phyloP scores from a whole-genome alignment of 2,888 invertebrate species.

The Oeneis ivallda region DNA sequence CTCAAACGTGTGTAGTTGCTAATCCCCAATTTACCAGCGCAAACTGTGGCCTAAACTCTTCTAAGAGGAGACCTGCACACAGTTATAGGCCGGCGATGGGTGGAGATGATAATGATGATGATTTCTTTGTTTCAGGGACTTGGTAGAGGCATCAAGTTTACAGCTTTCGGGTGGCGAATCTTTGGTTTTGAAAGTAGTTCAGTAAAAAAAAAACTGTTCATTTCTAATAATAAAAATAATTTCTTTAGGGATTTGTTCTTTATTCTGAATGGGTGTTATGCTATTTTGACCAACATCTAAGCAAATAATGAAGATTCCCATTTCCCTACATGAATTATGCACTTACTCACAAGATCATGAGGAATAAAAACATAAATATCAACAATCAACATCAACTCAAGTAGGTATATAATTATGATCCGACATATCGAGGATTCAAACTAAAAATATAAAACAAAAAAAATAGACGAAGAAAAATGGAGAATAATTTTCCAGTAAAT shows the following conservation, averaged over 20 bases:
- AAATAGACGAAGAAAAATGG: no score
- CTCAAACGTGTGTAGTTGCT: no score
- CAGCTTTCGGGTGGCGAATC: slow-evolving; percentile 65
- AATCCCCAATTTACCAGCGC: no score
- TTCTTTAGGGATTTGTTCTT: not conserved
- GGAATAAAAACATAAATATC: not conserved
- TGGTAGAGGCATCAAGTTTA: slow-evolving; percentile 54
- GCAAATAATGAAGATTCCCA: not conserved
- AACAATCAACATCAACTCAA: not conserved
- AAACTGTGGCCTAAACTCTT: no score
- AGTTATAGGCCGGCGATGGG: not conserved
- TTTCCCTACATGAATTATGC: slow-evolving; percentile 12
- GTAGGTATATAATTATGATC: not conserved
- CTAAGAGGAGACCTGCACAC: no score
- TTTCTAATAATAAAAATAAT: not conserved
- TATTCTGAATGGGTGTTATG: not conserved
- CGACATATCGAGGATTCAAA: no score
- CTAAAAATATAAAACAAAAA: no score
- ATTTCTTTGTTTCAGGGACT: slow-evolving; percentile 61
- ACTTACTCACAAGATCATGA: not conserved
- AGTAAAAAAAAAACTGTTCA: slow-evolving; percentile 28
- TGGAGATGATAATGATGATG: not conserved
- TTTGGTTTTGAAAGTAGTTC: slow-evolving; percentile 61
- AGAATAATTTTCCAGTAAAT: no score
- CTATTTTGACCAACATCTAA: not conserved